phyloP scores from a whole-genome alignment of 1,140 invertebrate genomes.

The Nephila pilipes region DNA sequence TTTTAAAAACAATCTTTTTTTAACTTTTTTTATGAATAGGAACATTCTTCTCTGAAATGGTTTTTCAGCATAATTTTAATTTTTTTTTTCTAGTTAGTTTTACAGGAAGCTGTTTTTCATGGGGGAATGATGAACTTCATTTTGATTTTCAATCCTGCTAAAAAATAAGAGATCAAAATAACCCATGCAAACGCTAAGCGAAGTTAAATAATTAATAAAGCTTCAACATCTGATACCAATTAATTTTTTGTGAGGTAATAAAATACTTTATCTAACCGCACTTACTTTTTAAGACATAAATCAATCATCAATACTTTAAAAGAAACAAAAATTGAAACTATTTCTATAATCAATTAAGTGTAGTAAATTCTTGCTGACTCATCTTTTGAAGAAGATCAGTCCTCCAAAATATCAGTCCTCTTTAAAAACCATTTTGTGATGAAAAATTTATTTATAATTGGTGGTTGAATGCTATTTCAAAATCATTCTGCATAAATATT shows the following conservation, averaged over 20 bases:
- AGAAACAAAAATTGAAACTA: too few species aligned
- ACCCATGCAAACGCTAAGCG: background rate
- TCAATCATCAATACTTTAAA: background rate
- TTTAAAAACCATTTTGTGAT: too few species aligned
- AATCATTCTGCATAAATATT: too few species aligned
- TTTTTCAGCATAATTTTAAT: background rate
- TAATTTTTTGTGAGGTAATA: background rate
- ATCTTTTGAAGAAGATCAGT: too few species aligned
- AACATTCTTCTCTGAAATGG: background rate
- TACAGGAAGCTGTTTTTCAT: background rate
- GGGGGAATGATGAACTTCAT: background rate
- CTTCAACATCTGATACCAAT: background rate
- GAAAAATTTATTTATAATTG: too few species aligned
- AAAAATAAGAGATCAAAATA: conserved; percentile 1
- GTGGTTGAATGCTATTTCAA: too few species aligned
- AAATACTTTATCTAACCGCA: background rate
- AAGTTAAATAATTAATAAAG: background rate
- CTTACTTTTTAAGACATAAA: background rate
- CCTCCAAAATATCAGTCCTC: too few species aligned
- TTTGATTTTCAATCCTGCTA: background rate
- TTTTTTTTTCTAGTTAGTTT: background rate
- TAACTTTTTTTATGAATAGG: background rate
- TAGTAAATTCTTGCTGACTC: too few species aligned
- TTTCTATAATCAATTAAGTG: too few species aligned
- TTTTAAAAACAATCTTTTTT: too few species aligned